Base-by-base conservation (phyloP, 2,888 invertebrate genomes). In the Folsomia candida region DNA sequence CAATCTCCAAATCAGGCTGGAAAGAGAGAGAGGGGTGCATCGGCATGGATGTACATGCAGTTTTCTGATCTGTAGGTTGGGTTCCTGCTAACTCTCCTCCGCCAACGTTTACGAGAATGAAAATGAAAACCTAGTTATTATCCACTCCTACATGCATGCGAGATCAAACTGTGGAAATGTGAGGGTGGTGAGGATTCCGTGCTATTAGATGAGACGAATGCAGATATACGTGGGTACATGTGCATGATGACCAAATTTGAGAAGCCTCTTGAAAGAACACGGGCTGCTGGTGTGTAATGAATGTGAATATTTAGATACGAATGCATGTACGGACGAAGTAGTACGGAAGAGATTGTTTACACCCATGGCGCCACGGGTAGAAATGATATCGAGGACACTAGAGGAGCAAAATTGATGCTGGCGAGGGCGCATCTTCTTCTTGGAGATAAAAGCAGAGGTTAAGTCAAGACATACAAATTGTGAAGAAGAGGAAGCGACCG, bases 391-490 rank as follows among this genome's bases (percentile, higher is more conserved):
- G 14, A 37, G 37, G 37, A 37, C 4, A 37, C 14, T 4, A 14
- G 37, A 37, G 37, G 37, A 37, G 37, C 37, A 37, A 37, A 37
- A 37, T 37, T 37, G 37, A 37, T 37, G 37, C 14, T 4, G 14
- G 37, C 37, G 14, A 37, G 14, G 14, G 37, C 37, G 14, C 37
- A 9, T 37, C 37, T 37, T n/a, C n/a, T n/a, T n/a, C n/a, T 37
- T 37, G 37, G 37, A 54, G 54, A 54, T 54, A 54, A 54, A 54
- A 54, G 54, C 37, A 37, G 4, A 14, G 20, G 54, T 4, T 20
- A 54, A 54, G 54, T 54, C 54, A 54, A 57, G 59, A 59, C 25
- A 59, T 59, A 59, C 59, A 26, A 25, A 59, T 24, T 59, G 59
- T 57, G 57, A 22, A n/a, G 6, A 57, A 25, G 27, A 4, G 4